Conservation (phyloP, 2,888 invertebrate genomes). For the Tetheella fluctuosa region DNA sequence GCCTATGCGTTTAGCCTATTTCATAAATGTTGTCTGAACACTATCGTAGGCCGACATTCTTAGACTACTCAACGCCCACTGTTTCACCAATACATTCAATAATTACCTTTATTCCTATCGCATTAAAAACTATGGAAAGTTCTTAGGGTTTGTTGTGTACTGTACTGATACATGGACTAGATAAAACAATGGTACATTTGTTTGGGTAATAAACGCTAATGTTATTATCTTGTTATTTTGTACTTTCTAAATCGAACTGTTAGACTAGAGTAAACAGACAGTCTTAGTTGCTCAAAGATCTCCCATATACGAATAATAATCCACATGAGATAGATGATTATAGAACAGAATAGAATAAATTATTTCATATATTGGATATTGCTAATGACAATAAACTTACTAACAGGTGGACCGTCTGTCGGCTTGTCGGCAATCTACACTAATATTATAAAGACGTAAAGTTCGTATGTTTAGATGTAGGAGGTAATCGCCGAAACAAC, state of each 20-base stretch:
- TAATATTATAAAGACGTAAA: too few species aligned
- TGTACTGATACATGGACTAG: neutral
- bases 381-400: too few species aligned
- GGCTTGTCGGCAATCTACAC: too few species aligned
- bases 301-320: conserved; percentile 21
- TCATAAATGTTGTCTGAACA: conserved; percentile 5
- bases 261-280: neutral
- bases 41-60: conserved; percentile 7
- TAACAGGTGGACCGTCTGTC: too few species aligned
- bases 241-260: conserved; percentile 7
- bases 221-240: conserved; percentile 8
- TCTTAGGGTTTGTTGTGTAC: neutral
- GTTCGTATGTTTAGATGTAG: too few species aligned
- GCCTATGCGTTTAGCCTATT: conserved; percentile 7
- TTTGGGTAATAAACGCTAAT: conserved; percentile 6
- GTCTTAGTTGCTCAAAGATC: neutral
- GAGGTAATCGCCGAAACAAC: too few species aligned
- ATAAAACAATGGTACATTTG: conserved; percentile 6
- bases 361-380: conserved; percentile 19
- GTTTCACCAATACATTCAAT: neutral
- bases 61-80: neutral
- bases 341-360: neutral
- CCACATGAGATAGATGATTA: neutral
- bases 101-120: neutral
- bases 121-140: neutral